Evolutionary conservation across 1,140 invertebrate species (phyloP).

Genomic region (Camponotus floridanus): DNA sequence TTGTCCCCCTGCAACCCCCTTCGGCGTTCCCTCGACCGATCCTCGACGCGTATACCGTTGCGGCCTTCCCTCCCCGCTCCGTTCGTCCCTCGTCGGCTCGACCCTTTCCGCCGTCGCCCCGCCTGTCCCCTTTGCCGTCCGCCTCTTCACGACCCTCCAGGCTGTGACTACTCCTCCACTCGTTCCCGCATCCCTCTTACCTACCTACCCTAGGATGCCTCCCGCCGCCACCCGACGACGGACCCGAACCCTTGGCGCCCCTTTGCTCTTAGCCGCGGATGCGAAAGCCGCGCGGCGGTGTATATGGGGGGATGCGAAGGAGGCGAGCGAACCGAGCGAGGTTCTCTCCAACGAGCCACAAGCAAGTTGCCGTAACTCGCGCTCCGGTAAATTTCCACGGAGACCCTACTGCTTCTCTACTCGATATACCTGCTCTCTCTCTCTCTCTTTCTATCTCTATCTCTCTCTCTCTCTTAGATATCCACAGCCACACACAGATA

Average conservation of each 20-base stretch:
- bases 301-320: slow-evolving; percentile 56
- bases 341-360: slow-evolving; percentile 66
- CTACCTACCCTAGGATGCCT: slow-evolving; percentile 74
- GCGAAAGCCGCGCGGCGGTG: slow-evolving; percentile 76
- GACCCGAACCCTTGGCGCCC: slow-evolving; percentile 78
- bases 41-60: slow-evolving; percentile 64
- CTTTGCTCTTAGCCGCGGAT: slow-evolving; percentile 77
- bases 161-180: slow-evolving; percentile 72
- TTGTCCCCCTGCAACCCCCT: slow-evolving; percentile 37
- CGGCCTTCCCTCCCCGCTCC: slow-evolving; percentile 21
- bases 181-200: slow-evolving; percentile 70
- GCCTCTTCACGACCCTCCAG: slow-evolving; percentile 52
- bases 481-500: background rate
- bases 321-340: slow-evolving; percentile 48
- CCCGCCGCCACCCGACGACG: slow-evolving; percentile 76
- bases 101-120: background rate
- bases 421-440: slow-evolving; percentile 25
- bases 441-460: slow-evolving; percentile 33
- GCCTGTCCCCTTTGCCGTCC: slow-evolving; percentile 32
- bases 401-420: slow-evolving; percentile 68
- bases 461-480: slow-evolving; percentile 23
- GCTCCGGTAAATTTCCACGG: slow-evolving; percentile 80
- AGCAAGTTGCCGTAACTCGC: slow-evolving; percentile 77
- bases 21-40: slow-evolving; percentile 64
- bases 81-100: background rate